Conservation (phyloP, 1,140 invertebrate species). For the Drosophila micromelanica region DNA sequence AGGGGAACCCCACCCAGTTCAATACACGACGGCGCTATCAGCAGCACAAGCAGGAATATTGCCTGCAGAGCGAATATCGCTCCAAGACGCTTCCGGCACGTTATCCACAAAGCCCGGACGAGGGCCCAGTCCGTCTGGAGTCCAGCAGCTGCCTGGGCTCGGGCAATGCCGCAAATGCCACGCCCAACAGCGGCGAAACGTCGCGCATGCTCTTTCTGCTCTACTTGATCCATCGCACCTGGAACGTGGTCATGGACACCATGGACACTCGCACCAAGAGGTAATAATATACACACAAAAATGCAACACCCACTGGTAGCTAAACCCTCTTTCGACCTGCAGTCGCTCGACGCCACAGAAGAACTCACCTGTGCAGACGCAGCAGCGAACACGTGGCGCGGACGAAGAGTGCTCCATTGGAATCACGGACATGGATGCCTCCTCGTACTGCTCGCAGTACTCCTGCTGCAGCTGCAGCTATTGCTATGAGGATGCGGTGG, state of each 20-base stretch:
- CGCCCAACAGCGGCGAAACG: slow-evolving; percentile 84
- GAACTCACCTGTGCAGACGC: slow-evolving; percentile 16
- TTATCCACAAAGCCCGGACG: slow-evolving; percentile 27
- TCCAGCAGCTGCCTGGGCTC: slow-evolving; percentile 65
- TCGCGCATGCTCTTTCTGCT: slow-evolving; percentile 88
- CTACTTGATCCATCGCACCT: slow-evolving; percentile 89
- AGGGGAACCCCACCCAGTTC: slow-evolving; percentile 31
- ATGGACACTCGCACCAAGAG: slow-evolving; percentile 86
- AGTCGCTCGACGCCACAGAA: slow-evolving; percentile 58
- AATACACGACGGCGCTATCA: slow-evolving; percentile 69
- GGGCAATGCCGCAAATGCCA: slow-evolving; percentile 24
- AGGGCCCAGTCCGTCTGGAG: slow-evolving; percentile 27
- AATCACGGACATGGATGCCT: slow-evolving; percentile 77
- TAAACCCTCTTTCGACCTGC: not conserved
- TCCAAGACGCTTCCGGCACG: slow-evolving; percentile 70
- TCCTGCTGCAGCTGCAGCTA: slow-evolving; percentile 86
- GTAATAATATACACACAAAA: slow-evolving; percentile 57
- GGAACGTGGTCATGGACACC: slow-evolving; percentile 88
- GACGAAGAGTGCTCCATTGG: slow-evolving; percentile 83
- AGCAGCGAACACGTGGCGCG: slow-evolving; percentile 10
- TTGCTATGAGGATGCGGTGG: slow-evolving; percentile 80
- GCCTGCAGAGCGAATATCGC: slow-evolving; percentile 63
- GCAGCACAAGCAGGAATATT: slow-evolving; percentile 69
- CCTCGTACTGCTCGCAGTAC: slow-evolving; percentile 86
- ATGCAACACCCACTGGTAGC: not conserved